These are phyloP conservation scores for Mormyrops attenuatus DNA, from an alignment of 2,797 vertebrate species.

Conservation along the genomic window DNA sequence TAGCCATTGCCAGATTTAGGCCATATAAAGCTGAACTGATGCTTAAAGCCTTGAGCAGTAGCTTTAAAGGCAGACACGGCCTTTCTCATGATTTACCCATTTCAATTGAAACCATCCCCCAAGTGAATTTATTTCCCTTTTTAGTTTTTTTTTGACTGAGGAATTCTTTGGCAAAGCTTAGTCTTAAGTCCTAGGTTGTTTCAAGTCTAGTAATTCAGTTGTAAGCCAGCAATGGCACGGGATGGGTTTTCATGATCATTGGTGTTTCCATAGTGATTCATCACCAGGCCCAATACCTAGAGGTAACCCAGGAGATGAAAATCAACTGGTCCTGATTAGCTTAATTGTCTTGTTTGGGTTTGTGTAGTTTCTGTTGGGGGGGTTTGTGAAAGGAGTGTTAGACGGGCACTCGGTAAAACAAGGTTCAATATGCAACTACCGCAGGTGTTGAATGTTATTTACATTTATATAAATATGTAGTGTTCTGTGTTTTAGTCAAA, in stretches of 20 bases:
- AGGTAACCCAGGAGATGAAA: background rate
- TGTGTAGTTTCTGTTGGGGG: background rate
- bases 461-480: background rate
- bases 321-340: background rate
- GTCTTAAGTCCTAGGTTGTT: background rate
- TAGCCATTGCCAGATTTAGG: background rate
- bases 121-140: background rate
- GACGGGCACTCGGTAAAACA: background rate
- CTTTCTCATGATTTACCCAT: constrained; percentile 2
- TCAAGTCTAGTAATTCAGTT: background rate
- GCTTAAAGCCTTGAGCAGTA: background rate
- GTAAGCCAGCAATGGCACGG: background rate
- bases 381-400: background rate
- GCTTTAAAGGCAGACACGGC: background rate
- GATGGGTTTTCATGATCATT: background rate
- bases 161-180: background rate
- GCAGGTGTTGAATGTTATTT: background rate
- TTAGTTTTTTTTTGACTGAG: background rate
- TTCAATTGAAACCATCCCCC: background rate
- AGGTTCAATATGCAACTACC: background rate
- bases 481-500: background rate
- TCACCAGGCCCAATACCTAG: background rate
- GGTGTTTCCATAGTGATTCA: background rate
- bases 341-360: background rate
- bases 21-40: background rate